Percentiles rank a stretch among this genome's conserved stretches.
Evolutionary conservation across 1,140 invertebrate genomes (phyloP).

Genomic region (Sycobia sp.): DNA sequence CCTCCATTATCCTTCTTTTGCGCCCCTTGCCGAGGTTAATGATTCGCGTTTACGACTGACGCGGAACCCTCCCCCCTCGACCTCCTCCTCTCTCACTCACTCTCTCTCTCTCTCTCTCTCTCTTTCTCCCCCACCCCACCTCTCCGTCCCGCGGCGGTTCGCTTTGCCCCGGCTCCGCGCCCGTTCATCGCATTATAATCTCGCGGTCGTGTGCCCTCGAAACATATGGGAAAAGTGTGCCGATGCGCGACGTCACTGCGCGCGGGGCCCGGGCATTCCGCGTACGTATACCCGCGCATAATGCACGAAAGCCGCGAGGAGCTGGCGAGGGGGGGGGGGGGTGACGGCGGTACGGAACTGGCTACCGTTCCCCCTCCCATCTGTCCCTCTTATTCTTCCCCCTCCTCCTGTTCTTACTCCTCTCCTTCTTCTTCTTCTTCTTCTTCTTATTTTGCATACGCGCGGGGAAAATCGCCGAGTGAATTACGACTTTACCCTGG

Average conservation of each 20-base stretch:
- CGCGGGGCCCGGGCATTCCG: background rate
- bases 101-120: too few species aligned
- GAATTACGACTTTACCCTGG: slow-evolving; percentile 17
- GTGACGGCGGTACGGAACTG: background rate
- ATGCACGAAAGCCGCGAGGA: background rate
- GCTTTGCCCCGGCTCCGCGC: background rate
- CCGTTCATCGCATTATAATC: background rate
- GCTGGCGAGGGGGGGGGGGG: slow-evolving; percentile 13
- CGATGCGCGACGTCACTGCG: background rate
- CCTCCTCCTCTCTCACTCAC: too few species aligned
- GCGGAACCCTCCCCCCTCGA: background rate
- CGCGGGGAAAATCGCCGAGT: slow-evolving; percentile 9
- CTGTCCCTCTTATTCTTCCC: too few species aligned
- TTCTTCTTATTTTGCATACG: too few species aligned
- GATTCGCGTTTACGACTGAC: slow-evolving; percentile 39
- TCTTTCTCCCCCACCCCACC: slow-evolving; percentile 1
- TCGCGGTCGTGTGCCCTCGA: too few species aligned
- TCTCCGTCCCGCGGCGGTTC: background rate
- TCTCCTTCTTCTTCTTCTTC: too few species aligned
- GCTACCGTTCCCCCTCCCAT: background rate
- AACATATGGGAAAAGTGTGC: slow-evolving; percentile 1
- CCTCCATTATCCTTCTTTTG: too few species aligned
- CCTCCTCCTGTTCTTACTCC: too few species aligned
- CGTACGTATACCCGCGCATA: too few species aligned
- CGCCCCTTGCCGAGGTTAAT: slow-evolving; percentile 40